A percentile compares a stretch with the other conserved stretches of the same genome.
phyloP scores from a whole-genome alignment of 2,113 vertebrate species.

The Thinocorus orbignyianus region DNA sequence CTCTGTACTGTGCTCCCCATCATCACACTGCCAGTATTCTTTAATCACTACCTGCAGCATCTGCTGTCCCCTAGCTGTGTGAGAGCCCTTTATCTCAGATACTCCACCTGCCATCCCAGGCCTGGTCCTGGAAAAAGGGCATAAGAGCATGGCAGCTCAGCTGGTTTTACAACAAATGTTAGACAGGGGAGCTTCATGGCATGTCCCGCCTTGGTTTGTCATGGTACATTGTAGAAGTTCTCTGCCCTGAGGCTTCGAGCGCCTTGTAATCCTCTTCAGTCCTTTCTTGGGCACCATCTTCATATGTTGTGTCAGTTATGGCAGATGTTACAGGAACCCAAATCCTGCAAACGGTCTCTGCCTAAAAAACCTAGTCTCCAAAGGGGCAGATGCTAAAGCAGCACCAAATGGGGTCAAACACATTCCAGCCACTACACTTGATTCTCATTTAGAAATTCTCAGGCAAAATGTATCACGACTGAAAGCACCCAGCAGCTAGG shows the following conservation, averaged over 20 bases:
- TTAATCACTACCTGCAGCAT: neutral
- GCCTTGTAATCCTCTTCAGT: neutral
- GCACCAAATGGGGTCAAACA: neutral
- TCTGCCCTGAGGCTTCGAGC: neutral
- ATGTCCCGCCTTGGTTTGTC: neutral
- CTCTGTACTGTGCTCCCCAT: neutral
- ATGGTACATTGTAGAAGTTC: accelerated
- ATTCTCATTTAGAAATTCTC: neutral
- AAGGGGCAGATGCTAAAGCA: neutral
- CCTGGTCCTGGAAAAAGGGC: neutral
- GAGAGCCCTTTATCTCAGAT: neutral
- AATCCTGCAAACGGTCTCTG: neutral
- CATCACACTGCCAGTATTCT: neutral
- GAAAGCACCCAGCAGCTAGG: neutral
- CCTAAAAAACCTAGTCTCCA: neutral
- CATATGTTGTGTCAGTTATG: neutral
- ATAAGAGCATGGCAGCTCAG: accelerated
- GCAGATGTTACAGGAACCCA: neutral
- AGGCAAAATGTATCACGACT: neutral
- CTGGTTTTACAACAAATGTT: neutral
- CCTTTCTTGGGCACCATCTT: neutral
- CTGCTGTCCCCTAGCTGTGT: accelerated
- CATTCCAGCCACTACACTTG: neutral
- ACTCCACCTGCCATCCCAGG: neutral
- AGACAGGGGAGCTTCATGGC: accelerated